Evolutionary conservation across 2,888 invertebrate genomes (phyloP).

Genomic region (Stenodera caucasica): DNA sequence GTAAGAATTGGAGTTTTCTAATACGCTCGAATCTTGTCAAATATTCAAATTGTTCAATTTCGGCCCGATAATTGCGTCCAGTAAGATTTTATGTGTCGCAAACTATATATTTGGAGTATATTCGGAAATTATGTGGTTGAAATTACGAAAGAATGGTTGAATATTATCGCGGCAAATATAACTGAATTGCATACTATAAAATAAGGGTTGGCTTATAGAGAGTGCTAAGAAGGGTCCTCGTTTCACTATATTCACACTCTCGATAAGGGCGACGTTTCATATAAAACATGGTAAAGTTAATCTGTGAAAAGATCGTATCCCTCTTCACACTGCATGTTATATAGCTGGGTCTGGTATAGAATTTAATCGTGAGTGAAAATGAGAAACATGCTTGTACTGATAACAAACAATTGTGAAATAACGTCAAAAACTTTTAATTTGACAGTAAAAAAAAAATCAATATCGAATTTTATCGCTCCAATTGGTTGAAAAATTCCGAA

Average conservation of each 20-base stretch:
- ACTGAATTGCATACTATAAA: slow-evolving; percentile 34
- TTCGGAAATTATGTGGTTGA: slow-evolving; percentile 9
- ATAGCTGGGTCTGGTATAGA: background rate
- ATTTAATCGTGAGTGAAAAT: background rate
- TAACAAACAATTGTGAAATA: too few relatives aligned
- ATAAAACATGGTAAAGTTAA: slow-evolving; percentile 15
- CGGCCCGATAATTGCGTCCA: too few relatives aligned
- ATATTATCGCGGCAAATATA: slow-evolving; percentile 31
- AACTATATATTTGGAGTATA: too few relatives aligned
- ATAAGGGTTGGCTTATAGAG: slow-evolving; percentile 33
- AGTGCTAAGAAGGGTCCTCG: slow-evolving; percentile 19
- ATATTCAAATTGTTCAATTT: too few relatives aligned
- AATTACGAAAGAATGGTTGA: slow-evolving; percentile 32
- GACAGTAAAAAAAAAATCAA: too few relatives aligned
- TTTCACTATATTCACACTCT: slow-evolving; percentile 24
- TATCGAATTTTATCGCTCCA: background rate
- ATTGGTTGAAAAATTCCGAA: background rate
- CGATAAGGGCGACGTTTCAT: slow-evolving; percentile 22
- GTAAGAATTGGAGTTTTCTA: slow-evolving; percentile 12
- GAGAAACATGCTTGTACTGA: too few relatives aligned
- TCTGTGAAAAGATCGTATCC: slow-evolving; percentile 21
- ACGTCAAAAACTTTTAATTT: too few relatives aligned
- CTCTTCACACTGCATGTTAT: background rate
- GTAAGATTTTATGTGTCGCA: too few relatives aligned
- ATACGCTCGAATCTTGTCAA: too few relatives aligned